Conservation (phyloP, 2,888 invertebrate genomes). For the Nasonovia ribisnigri region DNA sequence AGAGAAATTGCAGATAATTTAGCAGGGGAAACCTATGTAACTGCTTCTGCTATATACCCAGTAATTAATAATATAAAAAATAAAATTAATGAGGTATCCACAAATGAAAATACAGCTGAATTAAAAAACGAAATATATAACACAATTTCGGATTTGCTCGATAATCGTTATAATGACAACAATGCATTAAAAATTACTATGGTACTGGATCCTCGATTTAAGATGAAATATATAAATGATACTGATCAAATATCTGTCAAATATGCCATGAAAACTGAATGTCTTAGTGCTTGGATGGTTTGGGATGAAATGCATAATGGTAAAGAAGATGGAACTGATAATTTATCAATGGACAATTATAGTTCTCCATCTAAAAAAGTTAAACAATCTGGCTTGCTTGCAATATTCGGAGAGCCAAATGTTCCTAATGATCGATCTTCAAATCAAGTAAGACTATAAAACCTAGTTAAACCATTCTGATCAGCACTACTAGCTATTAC, state of each 20-base stretch:
- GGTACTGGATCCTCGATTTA: not conserved
- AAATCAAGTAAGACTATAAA: no score
- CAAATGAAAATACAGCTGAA: no score
- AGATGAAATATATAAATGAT: not conserved
- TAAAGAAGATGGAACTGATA: not conserved
- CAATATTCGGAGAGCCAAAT: not conserved
- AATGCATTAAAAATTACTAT: not conserved
- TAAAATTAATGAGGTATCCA: not conserved
- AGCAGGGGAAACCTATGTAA: not conserved
- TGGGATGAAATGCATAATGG: not conserved
- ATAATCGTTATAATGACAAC: not conserved
- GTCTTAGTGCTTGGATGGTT: not conserved
- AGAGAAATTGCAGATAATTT: conserved; percentile 12
- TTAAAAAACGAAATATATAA: not conserved
- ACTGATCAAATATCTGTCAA: not conserved
- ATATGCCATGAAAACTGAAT: not conserved
- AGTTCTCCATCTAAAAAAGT: not conserved
- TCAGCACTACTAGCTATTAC: no score
- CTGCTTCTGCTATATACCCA: conserved; percentile 6
- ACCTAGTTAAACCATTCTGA: no score
- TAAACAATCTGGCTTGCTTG: not conserved
- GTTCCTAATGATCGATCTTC: not conserved
- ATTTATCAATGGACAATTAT: not conserved
- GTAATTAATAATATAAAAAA: not conserved
- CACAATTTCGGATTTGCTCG: not conserved